phyloP scores from a whole-genome alignment of 2,113 vertebrate species.

The Chascanopsetta lugubris region DNA sequence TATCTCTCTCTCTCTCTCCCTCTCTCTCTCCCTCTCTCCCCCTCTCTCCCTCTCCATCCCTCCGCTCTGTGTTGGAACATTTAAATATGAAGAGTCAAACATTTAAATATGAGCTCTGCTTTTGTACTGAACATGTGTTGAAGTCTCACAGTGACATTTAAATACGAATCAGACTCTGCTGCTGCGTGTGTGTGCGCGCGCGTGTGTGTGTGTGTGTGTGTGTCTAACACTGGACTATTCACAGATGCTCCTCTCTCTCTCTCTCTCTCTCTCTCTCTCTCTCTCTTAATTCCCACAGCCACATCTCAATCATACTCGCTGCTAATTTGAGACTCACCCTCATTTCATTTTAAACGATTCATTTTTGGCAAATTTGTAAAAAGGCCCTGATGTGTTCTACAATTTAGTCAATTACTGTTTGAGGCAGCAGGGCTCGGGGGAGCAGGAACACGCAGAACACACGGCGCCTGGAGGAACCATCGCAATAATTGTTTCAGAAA shows the following conservation, averaged over 20 bases:
- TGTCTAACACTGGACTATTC: slow-evolving; percentile 80
- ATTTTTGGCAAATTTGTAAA: slow-evolving; percentile 98
- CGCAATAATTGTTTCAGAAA: slow-evolving; percentile 99
- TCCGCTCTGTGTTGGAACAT: neutral
- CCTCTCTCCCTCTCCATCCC: neutral
- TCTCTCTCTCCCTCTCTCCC: slow-evolving; percentile 11
- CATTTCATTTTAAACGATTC: slow-evolving; percentile 97
- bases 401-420: slow-evolving; percentile 99
- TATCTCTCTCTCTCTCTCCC: slow-evolving; percentile 6
- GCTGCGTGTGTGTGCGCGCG: no score
- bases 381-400: slow-evolving; percentile 95
- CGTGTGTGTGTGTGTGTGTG: no score
- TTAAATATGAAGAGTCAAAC: slow-evolving; percentile 10
- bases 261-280: slow-evolving; percentile 87
- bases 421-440: slow-evolving; percentile 99
- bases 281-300: slow-evolving; percentile 90
- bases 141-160: slow-evolving; percentile 72
- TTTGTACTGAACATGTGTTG: slow-evolving; percentile 59
- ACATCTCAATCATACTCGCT: slow-evolving; percentile 95
- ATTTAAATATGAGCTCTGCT: slow-evolving; percentile 44
- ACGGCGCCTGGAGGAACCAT: slow-evolving; percentile 99
- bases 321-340: slow-evolving; percentile 97
- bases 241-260: slow-evolving; percentile 87
- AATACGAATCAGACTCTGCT: slow-evolving; percentile 75
- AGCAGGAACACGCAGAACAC: slow-evolving; percentile 99